Conservation (phyloP, 2,113 vertebrate species). For the Okapia johnstoni region DNA sequence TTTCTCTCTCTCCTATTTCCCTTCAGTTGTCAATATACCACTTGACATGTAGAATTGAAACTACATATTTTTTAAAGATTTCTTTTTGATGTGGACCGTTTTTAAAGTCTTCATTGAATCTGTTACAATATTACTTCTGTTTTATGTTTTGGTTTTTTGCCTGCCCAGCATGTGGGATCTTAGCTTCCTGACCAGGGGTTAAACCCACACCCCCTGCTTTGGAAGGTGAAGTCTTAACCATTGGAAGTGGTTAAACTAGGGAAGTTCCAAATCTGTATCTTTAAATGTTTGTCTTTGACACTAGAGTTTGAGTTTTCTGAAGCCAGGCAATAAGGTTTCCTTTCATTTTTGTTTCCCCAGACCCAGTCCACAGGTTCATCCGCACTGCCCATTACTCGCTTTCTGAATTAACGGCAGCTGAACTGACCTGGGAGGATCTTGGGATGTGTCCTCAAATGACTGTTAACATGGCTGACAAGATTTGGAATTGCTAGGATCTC, state of each 20-base stretch:
- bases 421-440: background rate
- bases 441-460: background rate
- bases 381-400: background rate
- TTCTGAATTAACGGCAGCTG: background rate
- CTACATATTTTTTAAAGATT: background rate
- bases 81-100: fast-evolving
- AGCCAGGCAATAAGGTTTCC: background rate
- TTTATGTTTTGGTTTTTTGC: background rate
- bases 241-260: background rate
- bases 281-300: background rate
- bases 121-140: background rate
- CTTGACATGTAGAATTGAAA: background rate
- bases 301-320: background rate
- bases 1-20: background rate
- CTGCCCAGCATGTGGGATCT: background rate
- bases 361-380: fast-evolving
- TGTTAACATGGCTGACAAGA: background rate
- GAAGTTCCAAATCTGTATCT: background rate
- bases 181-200: background rate
- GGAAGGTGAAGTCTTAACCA: background rate
- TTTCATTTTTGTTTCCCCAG: background rate
- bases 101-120: background rate
- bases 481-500: background rate
- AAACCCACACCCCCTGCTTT: fast-evolving
- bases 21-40: background rate